Percentiles rank a stretch among this genome's conserved stretches.
Evolutionary conservation across 2,888 invertebrate species (phyloP).

Genomic region (Amphimallon solstitiale): DNA sequence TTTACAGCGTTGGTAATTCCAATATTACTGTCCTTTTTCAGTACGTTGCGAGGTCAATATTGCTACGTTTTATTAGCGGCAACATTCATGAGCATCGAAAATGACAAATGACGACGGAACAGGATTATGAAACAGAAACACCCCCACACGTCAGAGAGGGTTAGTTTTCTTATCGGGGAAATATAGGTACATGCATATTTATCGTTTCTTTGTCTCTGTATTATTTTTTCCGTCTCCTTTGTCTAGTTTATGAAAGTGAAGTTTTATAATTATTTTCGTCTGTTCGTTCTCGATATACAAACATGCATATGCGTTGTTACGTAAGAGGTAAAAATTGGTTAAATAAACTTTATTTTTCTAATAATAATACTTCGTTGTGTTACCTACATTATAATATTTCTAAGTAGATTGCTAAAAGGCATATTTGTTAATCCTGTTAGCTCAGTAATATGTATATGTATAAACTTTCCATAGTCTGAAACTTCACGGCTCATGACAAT

Average conservation of each 20-base stretch:
- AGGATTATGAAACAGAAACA: constrained; percentile 47
- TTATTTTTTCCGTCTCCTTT: no score
- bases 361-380: constrained; percentile 14
- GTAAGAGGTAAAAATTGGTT: constrained; percentile 14
- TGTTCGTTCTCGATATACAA: not conserved
- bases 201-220: no score
- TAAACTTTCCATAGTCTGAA: no score
- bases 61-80: not conserved
- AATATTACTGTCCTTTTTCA: constrained; percentile 3
- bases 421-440: constrained; percentile 21
- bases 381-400: constrained; percentile 3
- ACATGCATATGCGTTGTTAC: not conserved
- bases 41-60: constrained; percentile 3
- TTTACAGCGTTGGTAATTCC: constrained; percentile 32
- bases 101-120: constrained; percentile 50
- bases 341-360: constrained; percentile 18
- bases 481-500: no score
- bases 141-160: constrained; percentile 39
- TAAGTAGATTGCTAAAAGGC: constrained; percentile 15
- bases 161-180: not conserved
- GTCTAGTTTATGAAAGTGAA: no score
- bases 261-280: no score
- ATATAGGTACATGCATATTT: constrained; percentile 3
- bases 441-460: not conserved
- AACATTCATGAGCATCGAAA: constrained; percentile 45